A percentile compares a stretch with the other conserved stretches of the same genome.
These are phyloP conservation scores for Anas flavirostris DNA, from an alignment of 2,797 vertebrate species.

Conservation along the genomic window DNA sequence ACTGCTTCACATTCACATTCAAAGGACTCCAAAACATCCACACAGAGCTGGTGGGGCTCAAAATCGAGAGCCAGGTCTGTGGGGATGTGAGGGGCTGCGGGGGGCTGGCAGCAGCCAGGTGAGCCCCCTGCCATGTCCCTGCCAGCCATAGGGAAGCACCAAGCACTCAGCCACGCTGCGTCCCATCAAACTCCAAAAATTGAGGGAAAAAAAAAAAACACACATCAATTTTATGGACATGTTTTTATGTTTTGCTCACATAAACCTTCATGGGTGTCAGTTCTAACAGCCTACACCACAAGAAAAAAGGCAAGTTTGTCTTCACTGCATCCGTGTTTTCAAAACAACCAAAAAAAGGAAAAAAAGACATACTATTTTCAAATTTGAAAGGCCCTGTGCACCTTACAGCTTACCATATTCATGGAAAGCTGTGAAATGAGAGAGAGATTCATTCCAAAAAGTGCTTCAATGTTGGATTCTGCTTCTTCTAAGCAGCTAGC, in stretches of 20 bases:
- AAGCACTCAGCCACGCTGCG: too few relatives aligned
- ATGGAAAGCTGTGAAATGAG: neutral
- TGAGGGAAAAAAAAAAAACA: too few relatives aligned
- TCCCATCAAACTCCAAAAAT: too few relatives aligned
- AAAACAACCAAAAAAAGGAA: neutral
- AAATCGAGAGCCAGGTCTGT: neutral
- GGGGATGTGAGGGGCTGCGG: neutral
- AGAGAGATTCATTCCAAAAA: neutral
- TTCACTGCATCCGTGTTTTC: neutral
- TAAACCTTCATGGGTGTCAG: neutral
- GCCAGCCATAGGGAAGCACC: neutral
- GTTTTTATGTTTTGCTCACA: neutral
- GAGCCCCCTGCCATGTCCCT: too few relatives aligned
- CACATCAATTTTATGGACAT: neutral
- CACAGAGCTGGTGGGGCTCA: neutral
- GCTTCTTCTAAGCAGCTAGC: neutral
- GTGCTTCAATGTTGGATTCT: neutral
- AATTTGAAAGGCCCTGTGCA: neutral
- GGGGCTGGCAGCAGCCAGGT: too few relatives aligned
- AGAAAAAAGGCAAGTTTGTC: neutral
- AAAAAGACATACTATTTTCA: neutral
- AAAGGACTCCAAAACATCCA: conserved; percentile 30
- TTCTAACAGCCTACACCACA: neutral
- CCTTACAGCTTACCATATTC: neutral
- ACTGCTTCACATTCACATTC: conserved; percentile 45